These are phyloP conservation scores for Gymnoscopelus microlampas DNA, from an alignment of 2,797 vertebrate species.

Conservation along the genomic window DNA sequence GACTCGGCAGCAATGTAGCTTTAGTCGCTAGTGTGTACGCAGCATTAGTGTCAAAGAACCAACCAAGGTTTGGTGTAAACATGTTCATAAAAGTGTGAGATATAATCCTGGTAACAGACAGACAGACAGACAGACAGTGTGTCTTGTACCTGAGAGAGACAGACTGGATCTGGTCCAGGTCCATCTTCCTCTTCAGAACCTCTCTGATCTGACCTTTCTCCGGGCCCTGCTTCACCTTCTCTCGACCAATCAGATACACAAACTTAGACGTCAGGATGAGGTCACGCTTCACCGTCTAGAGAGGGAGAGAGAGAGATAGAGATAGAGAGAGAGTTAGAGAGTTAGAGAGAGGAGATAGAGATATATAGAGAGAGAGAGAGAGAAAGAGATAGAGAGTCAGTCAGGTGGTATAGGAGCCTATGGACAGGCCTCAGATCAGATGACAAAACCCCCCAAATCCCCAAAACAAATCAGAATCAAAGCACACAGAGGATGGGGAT, in stretches of 20 bases:
- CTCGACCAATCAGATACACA: constrained; percentile 86
- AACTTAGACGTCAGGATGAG: constrained; percentile 84
- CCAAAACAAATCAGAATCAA: too few species aligned
- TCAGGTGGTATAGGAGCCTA: too few species aligned
- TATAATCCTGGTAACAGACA: background rate
- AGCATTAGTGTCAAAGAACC: too few species aligned
- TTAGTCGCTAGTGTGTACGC: too few species aligned
- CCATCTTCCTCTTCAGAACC: constrained; percentile 86
- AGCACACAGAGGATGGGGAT: too few species aligned
- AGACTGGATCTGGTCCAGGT: constrained; percentile 83
- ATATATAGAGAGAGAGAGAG: background rate
- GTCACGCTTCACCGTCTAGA: constrained; percentile 83
- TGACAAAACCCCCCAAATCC: too few species aligned
- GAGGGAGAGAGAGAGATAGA: constrained; percentile 12
- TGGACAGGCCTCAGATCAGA: too few species aligned
- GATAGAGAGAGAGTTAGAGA: background rate
- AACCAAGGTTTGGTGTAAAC: too few species aligned
- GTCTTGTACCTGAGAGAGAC: constrained; percentile 83
- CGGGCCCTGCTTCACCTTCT: constrained; percentile 87
- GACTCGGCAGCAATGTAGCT: too few species aligned
- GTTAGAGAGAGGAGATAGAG: background rate
- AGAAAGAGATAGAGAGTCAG: too few species aligned
- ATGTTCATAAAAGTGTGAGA: too few species aligned
- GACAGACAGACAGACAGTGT: constrained; percentile 9
- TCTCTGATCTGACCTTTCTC: constrained; percentile 87